Percentiles rank a stretch among this genome's conserved stretches.
Evolutionary conservation across 1,140 invertebrate species (phyloP).

Genomic region (Cecropterus lyciades): DNA sequence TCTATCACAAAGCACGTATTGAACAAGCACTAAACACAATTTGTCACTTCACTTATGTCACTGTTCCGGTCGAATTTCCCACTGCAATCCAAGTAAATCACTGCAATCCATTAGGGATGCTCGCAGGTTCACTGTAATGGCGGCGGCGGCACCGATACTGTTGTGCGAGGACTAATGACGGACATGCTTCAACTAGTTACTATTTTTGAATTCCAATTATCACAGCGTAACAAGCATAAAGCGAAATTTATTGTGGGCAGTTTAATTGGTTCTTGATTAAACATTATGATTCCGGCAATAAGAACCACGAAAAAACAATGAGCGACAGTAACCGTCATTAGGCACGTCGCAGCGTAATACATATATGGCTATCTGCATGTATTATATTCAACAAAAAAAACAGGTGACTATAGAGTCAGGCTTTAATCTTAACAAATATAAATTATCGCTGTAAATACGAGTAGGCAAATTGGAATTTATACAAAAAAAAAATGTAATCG

Average conservation of each 20-base stretch:
- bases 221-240: slow-evolving; percentile 59
- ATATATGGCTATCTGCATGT: slow-evolving; percentile 31
- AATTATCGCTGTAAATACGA: neutral
- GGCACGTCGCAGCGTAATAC: slow-evolving; percentile 47
- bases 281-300: slow-evolving; percentile 23
- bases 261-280: slow-evolving; percentile 38
- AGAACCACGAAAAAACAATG: slow-evolving; percentile 41
- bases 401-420: neutral
- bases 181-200: slow-evolving; percentile 59
- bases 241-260: slow-evolving; percentile 41
- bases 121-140: slow-evolving; percentile 56
- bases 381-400: slow-evolving; percentile 4
- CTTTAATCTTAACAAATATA: neutral
- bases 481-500: neutral
- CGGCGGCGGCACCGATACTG: slow-evolving; percentile 70
- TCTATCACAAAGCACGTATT: slow-evolving; percentile 58
- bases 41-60: slow-evolving; percentile 73
- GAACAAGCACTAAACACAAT: slow-evolving; percentile 64
- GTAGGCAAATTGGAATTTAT: neutral
- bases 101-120: slow-evolving; percentile 74
- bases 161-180: slow-evolving; percentile 61
- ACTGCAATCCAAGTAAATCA: slow-evolving; percentile 80
- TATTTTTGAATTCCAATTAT: slow-evolving; percentile 49
- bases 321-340: slow-evolving; percentile 54
- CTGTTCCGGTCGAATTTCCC: slow-evolving; percentile 60